These are phyloP conservation scores for Gymnocephalus cernua DNA, from an alignment of 2,113 vertebrate species.

Conservation along the genomic window DNA sequence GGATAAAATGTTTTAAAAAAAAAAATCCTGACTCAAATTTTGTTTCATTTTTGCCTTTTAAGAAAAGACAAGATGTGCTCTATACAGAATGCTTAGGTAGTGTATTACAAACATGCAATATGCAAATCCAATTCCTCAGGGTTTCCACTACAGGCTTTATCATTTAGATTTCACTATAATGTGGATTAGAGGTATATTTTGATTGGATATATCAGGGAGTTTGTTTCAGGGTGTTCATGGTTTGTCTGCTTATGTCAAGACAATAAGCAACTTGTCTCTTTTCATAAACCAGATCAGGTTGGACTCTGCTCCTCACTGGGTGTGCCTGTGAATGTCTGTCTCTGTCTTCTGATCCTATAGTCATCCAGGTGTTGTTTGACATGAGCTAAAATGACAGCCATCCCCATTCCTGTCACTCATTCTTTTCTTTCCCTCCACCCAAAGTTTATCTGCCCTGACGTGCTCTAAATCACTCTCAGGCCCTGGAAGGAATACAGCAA, in stretches of 20 bases:
- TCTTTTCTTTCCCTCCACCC: slow-evolving; percentile 11
- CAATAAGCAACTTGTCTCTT: background rate
- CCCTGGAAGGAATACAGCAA: background rate
- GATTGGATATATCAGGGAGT: background rate
- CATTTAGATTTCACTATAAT: background rate
- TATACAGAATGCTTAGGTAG: too few species aligned
- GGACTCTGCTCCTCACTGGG: slow-evolving; percentile 3
- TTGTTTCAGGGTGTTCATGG: background rate
- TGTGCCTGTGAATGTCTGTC: slow-evolving; percentile 17
- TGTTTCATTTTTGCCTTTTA: slow-evolving; percentile 25
- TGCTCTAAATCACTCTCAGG: slow-evolving; percentile 9
- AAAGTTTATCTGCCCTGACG: slow-evolving; percentile 22
- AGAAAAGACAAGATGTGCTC: too few species aligned
- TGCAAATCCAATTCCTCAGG: background rate
- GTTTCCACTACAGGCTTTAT: background rate
- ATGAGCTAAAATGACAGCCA: slow-evolving; percentile 67
- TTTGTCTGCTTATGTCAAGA: background rate
- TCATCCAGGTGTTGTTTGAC: slow-evolving; percentile 53
- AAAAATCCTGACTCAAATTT: background rate
- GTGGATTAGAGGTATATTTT: background rate
- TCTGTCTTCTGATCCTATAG: background rate
- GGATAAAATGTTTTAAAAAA: slow-evolving; percentile 29
- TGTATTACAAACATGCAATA: background rate
- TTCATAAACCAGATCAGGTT: background rate
- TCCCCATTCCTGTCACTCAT: slow-evolving; percentile 74